Conservation (phyloP, 2,888 invertebrate species). For the Chrysodeixis includens region DNA sequence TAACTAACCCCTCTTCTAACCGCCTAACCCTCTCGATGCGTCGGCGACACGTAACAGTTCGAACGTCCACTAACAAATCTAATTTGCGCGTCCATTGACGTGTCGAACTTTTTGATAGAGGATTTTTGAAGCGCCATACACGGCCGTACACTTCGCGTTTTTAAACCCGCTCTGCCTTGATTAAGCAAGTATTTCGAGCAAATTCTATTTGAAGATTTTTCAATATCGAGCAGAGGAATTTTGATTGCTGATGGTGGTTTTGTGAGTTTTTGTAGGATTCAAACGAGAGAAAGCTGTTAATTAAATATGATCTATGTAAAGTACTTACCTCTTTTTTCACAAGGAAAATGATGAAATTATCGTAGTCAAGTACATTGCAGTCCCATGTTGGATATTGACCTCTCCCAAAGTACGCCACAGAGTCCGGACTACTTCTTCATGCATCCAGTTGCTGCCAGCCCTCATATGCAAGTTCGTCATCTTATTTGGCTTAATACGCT, state of each 20-base stretch:
- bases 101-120: slow-evolving; percentile 81
- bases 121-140: slow-evolving; percentile 75
- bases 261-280: background rate
- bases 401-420: no score
- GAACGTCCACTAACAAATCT: slow-evolving; percentile 81
- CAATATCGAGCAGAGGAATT: background rate
- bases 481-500: no score
- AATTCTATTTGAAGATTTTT: slow-evolving; percentile 22
- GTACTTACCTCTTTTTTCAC: no score
- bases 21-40: slow-evolving; percentile 56
- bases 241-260: background rate
- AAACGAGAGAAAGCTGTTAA: no score
- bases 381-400: no score
- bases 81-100: slow-evolving; percentile 80
- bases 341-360: no score
- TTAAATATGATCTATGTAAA: no score
- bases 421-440: no score
- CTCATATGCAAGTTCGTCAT: no score
- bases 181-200: slow-evolving; percentile 10
- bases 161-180: slow-evolving; percentile 33
- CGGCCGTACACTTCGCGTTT: slow-evolving; percentile 51
- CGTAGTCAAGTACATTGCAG: background rate
- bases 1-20: slow-evolving; percentile 21
- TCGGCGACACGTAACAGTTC: slow-evolving; percentile 54
- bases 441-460: no score